A percentile compares a stretch with the other conserved stretches of the same genome.
phyloP scores from a whole-genome alignment of 2,113 vertebrate species.

The Atrichornis clamosus region DNA sequence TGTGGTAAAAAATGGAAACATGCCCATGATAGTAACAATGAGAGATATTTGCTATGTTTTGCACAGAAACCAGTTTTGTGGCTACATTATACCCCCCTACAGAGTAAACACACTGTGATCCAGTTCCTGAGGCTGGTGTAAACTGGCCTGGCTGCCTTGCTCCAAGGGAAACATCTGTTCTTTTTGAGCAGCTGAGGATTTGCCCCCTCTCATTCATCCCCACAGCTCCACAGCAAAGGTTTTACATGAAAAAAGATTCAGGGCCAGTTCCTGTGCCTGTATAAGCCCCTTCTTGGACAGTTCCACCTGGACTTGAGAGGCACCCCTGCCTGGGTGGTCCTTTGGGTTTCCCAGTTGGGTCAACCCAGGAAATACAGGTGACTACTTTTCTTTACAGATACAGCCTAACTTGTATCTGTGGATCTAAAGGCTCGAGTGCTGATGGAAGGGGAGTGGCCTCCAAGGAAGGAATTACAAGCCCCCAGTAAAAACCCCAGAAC shows the following conservation, averaged over 20 bases:
- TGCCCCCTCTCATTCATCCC: background rate
- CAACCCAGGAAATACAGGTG: background rate
- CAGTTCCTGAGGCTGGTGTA: background rate
- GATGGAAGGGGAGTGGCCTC: background rate
- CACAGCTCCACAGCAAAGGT: background rate
- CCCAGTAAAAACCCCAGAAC: background rate
- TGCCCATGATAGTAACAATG: background rate
- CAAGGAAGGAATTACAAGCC: background rate
- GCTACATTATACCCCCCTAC: background rate
- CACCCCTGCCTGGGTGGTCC: background rate
- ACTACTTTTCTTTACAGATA: background rate
- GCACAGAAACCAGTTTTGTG: background rate
- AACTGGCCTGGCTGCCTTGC: background rate
- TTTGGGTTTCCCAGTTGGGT: background rate
- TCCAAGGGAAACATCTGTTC: background rate
- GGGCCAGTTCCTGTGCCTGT: rapidly evolving
- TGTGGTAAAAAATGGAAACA: slow-evolving; percentile 51
- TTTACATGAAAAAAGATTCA: background rate
- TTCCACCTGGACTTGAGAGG: background rate
- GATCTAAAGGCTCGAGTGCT: background rate
- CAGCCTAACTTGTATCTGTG: rapidly evolving
- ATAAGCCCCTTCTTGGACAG: background rate
- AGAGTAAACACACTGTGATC: background rate
- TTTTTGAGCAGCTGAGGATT: background rate
- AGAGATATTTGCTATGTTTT: slow-evolving; percentile 2